A percentile compares a stretch with the other conserved stretches of the same genome.
phyloP scores from a whole-genome alignment of 2,797 vertebrate species.

The Hozukius guyotensis region DNA sequence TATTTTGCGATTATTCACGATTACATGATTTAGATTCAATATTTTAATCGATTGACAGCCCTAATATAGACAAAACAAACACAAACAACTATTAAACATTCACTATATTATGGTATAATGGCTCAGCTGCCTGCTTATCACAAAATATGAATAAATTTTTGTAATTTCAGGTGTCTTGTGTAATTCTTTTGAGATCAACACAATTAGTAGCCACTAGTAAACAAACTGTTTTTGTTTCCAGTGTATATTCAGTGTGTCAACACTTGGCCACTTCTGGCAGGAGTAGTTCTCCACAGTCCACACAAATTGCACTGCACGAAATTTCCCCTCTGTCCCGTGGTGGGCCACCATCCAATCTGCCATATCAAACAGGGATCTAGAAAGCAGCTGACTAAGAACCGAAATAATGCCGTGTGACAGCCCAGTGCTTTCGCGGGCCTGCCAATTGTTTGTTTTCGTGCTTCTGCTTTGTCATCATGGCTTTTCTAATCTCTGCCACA shows the following conservation, averaged over 20 bases:
- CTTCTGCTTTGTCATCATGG: slow-evolving; percentile 80
- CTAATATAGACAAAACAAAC: not conserved
- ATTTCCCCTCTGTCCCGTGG: slow-evolving; percentile 49
- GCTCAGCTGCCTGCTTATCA: not conserved
- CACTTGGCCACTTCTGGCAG: slow-evolving; percentile 14
- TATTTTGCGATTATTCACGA: no score
- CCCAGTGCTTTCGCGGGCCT: slow-evolving; percentile 67
- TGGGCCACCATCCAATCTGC: slow-evolving; percentile 39
- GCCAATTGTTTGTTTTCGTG: slow-evolving; percentile 59
- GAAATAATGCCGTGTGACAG: slow-evolving; percentile 70
- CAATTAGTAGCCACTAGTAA: not conserved
- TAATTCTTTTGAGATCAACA: not conserved
- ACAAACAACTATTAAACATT: not conserved
- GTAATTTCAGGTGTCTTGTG: not conserved
- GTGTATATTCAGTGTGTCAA: not conserved
- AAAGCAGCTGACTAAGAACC: slow-evolving; percentile 77
- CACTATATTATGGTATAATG: not conserved
- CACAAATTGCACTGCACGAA: slow-evolving; percentile 47
- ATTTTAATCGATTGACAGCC: no score
- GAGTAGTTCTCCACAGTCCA: slow-evolving; percentile 27
- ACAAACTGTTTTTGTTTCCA: not conserved
- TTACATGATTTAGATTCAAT: no score
- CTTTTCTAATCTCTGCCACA: slow-evolving; percentile 73
- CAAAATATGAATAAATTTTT: not conserved
- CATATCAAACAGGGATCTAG: slow-evolving; percentile 62